Evolutionary conservation across 2,888 invertebrate species (phyloP), one percentile per base, ranked within the genome.

Genomic region (Stenodema calcarata): DNA sequence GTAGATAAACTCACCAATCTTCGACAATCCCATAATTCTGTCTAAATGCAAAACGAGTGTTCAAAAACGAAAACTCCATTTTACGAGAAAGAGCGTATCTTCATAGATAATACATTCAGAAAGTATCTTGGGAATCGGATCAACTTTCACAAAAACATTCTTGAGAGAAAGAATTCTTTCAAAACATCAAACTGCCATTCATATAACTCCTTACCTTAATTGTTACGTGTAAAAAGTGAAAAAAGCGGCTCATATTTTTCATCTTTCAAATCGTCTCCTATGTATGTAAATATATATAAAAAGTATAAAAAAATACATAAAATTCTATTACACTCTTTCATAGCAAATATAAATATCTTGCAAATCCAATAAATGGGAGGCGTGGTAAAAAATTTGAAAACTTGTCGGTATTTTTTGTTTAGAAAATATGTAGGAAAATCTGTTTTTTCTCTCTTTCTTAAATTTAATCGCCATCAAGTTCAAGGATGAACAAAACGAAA

Each of bases 221-320:
- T 62, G 62, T 62, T 78, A 82, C 69, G 82, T 41, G 69, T 82
- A 82, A 69, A 75, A 82, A 69, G 54, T 42, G 69, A 80, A 54
- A 82, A 82, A 82, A 69, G 82, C 82, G 82, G 82, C 82, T 82
- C 35, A 62, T 42, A 42, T 47, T 73, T 42, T 62, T 62, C 44
- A 42, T 73, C 70, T 23, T 62, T 70, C 69, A 69, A 12, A 28
- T 62, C 62, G 23, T 62, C 62, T 62, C 62, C 62, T 62, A 62
- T 62, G 9, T 69, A 35, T 69, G 47, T 54, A 84, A 54, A 84
- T 84, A 73, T 44, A 82, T 82, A 62, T 62, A 73, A 84, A 84
- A 84, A 84, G 84, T 84, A 73, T 84, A 84, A 84, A 84, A 84
- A 84, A 84, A 84, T 84, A 84, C 73, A 16, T 44, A 73, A 82